These are phyloP conservation scores for Macrosoma leucophasiata DNA, from an alignment of 2,888 invertebrate species.

Conservation along the genomic window DNA sequence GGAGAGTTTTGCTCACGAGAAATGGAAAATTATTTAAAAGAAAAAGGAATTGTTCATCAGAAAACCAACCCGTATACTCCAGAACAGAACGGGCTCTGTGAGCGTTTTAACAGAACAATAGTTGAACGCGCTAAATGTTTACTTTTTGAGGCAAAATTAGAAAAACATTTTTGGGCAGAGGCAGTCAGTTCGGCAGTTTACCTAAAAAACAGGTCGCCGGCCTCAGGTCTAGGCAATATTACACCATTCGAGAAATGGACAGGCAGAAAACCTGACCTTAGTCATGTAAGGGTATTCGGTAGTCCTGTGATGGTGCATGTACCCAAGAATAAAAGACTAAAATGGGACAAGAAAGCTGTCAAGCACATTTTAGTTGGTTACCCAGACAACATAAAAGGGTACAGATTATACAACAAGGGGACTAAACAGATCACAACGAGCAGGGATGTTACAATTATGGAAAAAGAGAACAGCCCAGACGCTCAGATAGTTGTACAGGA, in stretches of 20 bases:
- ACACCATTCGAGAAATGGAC: conserved; percentile 21
- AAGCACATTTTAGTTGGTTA: conserved; percentile 22
- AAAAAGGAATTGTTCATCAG: conserved; percentile 33
- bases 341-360: conserved; percentile 23
- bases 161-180: no score
- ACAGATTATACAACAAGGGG: no score
- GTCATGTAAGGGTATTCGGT: conserved; percentile 21
- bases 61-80: conserved; percentile 31
- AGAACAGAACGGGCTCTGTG: conserved; percentile 32
- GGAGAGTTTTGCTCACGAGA: conserved; percentile 14
- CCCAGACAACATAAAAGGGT: no score
- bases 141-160: no score
- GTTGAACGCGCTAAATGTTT: no score
- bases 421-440: no score
- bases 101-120: conserved; percentile 17
- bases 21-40: conserved; percentile 9
- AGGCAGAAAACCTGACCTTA: conserved; percentile 16
- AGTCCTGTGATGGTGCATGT: conserved; percentile 17
- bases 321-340: conserved; percentile 18
- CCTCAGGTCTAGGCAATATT: not conserved
- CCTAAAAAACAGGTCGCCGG: no score
- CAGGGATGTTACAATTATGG: conserved; percentile 22
- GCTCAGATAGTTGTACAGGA: conserved; percentile 2
- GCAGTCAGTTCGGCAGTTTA: no score
- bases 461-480: conserved; percentile 5